These are phyloP conservation scores for Scaptomyza polygonia DNA, from an alignment of 2,888 invertebrate species.

Conservation along the genomic window DNA sequence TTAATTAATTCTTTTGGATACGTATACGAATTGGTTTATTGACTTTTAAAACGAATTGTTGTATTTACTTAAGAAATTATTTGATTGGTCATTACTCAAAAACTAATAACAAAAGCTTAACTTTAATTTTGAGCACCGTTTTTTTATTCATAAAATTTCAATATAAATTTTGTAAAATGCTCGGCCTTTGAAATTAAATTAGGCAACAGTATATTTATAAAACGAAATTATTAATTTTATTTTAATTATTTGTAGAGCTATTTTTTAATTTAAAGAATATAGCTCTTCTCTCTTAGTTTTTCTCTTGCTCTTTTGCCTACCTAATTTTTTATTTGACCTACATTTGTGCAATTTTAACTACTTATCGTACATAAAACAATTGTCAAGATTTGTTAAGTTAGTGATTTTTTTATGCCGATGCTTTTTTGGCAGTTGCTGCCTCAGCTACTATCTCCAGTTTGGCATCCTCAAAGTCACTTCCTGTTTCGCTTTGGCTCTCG, in stretches of 20 bases:
- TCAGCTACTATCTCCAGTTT: conserved; percentile 40
- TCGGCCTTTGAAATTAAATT: too few species aligned
- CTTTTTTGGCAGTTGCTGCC: neutral
- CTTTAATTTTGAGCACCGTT: neutral
- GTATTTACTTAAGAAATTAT: neutral
- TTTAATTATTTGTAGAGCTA: too few species aligned
- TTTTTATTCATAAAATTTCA: neutral
- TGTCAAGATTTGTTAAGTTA: conserved; percentile 6
- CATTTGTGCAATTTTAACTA: neutral
- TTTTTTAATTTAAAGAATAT: too few species aligned
- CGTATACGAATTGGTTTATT: neutral
- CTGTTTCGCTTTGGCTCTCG: conserved; percentile 82
- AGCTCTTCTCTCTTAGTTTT: neutral
- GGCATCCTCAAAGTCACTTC: conserved; percentile 45
- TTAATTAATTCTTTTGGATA: neutral
- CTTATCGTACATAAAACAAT: neutral
- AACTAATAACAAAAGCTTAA: too few species aligned
- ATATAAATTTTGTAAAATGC: too few species aligned
- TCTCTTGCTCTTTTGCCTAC: neutral
- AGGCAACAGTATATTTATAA: too few species aligned
- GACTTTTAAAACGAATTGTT: neutral
- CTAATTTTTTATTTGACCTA: neutral
- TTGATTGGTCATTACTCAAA: too few species aligned
- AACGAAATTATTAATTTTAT: too few species aligned
- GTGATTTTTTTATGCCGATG: neutral